A percentile compares a stretch with the other conserved stretches of the same genome.
Evolutionary conservation across 1,140 invertebrate genomes (phyloP).

Genomic region (Drepana arcuata): DNA sequence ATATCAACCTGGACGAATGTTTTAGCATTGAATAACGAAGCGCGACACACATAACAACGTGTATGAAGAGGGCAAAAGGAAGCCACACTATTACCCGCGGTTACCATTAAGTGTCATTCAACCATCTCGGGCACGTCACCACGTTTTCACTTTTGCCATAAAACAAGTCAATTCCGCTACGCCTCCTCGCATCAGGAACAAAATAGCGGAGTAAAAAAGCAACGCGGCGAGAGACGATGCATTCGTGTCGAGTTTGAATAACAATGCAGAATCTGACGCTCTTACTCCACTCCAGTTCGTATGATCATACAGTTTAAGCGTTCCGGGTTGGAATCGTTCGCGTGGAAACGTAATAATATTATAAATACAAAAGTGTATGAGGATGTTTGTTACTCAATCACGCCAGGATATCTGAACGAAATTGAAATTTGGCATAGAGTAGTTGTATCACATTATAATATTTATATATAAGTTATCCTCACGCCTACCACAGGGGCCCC

Average conservation of each 20-base stretch:
- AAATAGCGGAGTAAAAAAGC: constrained; percentile 43
- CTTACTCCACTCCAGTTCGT: constrained; percentile 2
- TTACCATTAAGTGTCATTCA: constrained; percentile 19
- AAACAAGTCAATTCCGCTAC: constrained; percentile 36
- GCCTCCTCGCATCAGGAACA: constrained; percentile 25
- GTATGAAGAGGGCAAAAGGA: constrained; percentile 10
- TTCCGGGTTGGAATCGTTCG: too few species aligned
- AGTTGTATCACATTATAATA: too few species aligned
- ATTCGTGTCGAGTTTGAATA: constrained; percentile 32
- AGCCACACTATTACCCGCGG: constrained; percentile 15
- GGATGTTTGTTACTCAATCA: too few species aligned
- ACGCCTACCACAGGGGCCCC: too few species aligned
- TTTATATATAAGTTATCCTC: too few species aligned
- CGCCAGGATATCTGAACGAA: too few species aligned
- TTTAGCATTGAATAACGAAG: too few species aligned
- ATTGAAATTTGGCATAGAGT: too few species aligned
- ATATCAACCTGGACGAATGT: too few species aligned
- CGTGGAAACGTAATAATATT: too few species aligned
- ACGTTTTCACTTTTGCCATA: constrained; percentile 55
- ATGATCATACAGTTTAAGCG: constrained; percentile 4
- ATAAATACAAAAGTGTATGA: too few species aligned
- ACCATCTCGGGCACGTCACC: constrained; percentile 12
- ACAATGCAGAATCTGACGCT: constrained; percentile 28
- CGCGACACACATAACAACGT: constrained; percentile 12
- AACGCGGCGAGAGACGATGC: constrained; percentile 29